Percentiles rank a stretch among this genome's conserved stretches.
Conservation (phyloP, 2,113 vertebrate species). For the Apodemus sylvaticus region DNA sequence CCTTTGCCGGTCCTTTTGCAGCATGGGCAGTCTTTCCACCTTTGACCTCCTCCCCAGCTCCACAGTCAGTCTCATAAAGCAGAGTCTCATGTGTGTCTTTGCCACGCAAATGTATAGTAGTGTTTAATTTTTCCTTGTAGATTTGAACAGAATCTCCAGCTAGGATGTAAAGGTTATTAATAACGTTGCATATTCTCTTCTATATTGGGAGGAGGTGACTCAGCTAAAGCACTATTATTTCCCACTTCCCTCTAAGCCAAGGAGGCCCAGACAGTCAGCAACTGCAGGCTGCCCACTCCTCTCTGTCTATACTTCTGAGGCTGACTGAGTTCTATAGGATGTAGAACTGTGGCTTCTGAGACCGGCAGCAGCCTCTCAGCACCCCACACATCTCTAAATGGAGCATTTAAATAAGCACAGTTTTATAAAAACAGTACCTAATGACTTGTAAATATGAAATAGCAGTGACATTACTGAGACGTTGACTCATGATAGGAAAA, state of each 20-base stretch:
- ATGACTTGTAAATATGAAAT: conserved; percentile 68
- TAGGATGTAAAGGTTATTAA: conserved; percentile 19
- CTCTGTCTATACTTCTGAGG: not conserved
- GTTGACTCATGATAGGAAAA: conserved; percentile 20
- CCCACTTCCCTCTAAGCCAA: conserved; percentile 14
- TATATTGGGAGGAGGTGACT: not conserved
- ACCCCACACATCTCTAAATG: conserved; percentile 49
- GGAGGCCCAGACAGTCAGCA: not conserved
- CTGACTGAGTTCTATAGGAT: conserved; percentile 30
- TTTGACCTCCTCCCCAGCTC: too few relatives aligned
- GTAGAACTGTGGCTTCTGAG: conserved; percentile 51
- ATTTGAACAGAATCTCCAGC: conserved; percentile 42
- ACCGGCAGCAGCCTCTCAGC: not conserved
- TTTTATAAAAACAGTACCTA: conserved; percentile 62
- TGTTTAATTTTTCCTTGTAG: not conserved
- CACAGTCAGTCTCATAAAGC: not conserved
- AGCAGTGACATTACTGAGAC: conserved; percentile 47
- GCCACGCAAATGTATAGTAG: fast-evolving
- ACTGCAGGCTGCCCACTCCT: not conserved
- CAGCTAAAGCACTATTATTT: conserved; percentile 39
- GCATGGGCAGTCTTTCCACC: not conserved
- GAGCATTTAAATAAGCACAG: conserved; percentile 58
- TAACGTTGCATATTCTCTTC: not conserved
- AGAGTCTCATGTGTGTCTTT: fast-evolving
- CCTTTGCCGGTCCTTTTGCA: too few relatives aligned